Base-by-base conservation (phyloP, 1,140 invertebrate species). In the Papilio dardanus region DNA sequence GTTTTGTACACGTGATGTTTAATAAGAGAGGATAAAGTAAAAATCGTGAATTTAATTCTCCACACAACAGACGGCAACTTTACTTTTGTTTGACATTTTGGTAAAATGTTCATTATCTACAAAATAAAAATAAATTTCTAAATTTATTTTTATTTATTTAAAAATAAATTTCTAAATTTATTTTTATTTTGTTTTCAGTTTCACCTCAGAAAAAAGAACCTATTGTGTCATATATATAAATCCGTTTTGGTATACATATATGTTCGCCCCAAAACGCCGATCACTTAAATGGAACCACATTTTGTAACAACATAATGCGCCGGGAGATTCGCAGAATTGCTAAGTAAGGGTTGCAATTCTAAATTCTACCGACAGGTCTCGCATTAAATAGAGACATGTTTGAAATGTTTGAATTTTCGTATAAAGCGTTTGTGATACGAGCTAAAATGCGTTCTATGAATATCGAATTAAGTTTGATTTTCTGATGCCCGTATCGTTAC, bases 321-420 rank as follows among this genome's bases (percentile, higher is more conserved):
- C 16, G 71, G 71, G 67, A 71, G 68, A 78, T 71, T 79, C 74
- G 33, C 76, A 76, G 75, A 66, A 73, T 76, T 73, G 76, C 74
- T 71, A 76, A 68, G 62, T 71, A 79, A 79, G 80, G 76, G 77
- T 79, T 78, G 65, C 78, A 81, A 80, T 79, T 81, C 75, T 74
- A 76, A 80, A 83, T 83, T 78, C 77, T 71, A 81, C 69, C 31
- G 75, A 82, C 79, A 82, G 77, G 68, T 80, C 76, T 78, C 76
- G 78, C 79, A 82, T 82, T 82, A 86, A 84, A 81, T 76, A 81
- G 74, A 66, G 74, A 78, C 68, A 80, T 82, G 80, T 78, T 83
- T 82, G 79, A 81, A 77, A 81, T 85, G 79, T 81, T 77, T 83
- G 69, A 80, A 77, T 84, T 84, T 83, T 74, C 75, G 54, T 58